A percentile compares a stretch with the other conserved stretches of the same genome.
These are phyloP conservation scores for Plodia interpunctella DNA, from an alignment of 1,140 invertebrate species.

Conservation along the genomic window DNA sequence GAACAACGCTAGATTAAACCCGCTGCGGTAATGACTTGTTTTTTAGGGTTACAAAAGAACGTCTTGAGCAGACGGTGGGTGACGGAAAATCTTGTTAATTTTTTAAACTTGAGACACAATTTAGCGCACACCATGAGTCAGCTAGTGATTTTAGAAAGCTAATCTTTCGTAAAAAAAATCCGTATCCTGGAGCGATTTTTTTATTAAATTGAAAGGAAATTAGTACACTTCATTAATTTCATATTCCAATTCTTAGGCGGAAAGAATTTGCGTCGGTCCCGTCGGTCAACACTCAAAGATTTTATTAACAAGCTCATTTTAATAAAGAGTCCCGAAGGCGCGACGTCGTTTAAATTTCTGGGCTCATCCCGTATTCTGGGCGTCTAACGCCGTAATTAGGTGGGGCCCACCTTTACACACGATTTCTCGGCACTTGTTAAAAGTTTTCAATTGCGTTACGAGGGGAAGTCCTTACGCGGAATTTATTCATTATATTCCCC, in stretches of 20 bases:
- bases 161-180: not conserved
- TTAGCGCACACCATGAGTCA: not conserved
- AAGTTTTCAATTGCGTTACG: conserved; percentile 76
- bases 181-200: not conserved
- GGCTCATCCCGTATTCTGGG: conserved; percentile 65
- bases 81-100: conserved; percentile 55
- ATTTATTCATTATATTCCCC: conserved; percentile 74
- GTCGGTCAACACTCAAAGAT: conserved; percentile 44
- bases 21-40: conserved; percentile 74
- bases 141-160: not conserved
- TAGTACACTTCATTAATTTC: conserved; percentile 24
- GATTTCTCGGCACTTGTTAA: conserved; percentile 75
- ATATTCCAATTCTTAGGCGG: conserved; percentile 17
- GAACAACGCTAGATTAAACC: conserved; percentile 69
- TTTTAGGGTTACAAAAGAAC: conserved; percentile 73
- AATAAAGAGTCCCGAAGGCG: conserved; percentile 38
- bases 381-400: conserved; percentile 61
- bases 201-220: not conserved
- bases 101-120: conserved; percentile 37
- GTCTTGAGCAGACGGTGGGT: conserved; percentile 62
- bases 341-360: conserved; percentile 54
- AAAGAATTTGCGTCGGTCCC: conserved; percentile 12
- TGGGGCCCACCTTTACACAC: conserved; percentile 71
- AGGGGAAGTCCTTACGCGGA: conserved; percentile 53
- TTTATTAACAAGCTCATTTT: conserved; percentile 65